These are phyloP conservation scores for Syngnathoides biaculeatus DNA, from an alignment of 2,113 vertebrate genomes.

Conservation along the genomic window DNA sequence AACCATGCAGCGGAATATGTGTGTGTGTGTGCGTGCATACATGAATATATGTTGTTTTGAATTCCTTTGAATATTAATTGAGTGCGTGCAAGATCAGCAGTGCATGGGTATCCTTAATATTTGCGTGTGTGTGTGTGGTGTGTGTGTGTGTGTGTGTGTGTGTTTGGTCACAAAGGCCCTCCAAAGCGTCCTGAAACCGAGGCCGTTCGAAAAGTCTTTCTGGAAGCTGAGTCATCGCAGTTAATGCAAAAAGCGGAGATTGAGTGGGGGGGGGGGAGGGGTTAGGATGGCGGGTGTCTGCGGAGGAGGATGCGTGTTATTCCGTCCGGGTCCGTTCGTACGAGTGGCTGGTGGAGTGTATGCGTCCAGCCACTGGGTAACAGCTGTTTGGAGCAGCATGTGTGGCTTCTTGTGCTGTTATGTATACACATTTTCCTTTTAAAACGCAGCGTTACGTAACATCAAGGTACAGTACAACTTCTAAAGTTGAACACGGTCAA, in stretches of 20 bases:
- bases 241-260: slow-evolving; percentile 58
- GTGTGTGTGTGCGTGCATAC: too few species aligned
- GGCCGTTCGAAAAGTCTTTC: slow-evolving; percentile 53
- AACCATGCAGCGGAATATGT: slow-evolving; percentile 54
- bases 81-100: not conserved
- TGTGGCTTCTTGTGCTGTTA: slow-evolving; percentile 16
- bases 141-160: slow-evolving; percentile 19
- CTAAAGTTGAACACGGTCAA: not conserved
- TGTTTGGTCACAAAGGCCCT: slow-evolving; percentile 38
- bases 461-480: not conserved
- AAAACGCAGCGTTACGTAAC: not conserved
- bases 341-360: slow-evolving; percentile 41
- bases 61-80: slow-evolving; percentile 6
- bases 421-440: not conserved
- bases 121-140: slow-evolving; percentile 5
- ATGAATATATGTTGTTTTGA: slow-evolving; percentile 12
- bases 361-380: slow-evolving; percentile 15
- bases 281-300: slow-evolving; percentile 2
- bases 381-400: slow-evolving; percentile 8
- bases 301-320: slow-evolving; percentile 49
- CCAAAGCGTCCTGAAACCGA: slow-evolving; percentile 40
- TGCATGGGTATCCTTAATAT: too few species aligned
- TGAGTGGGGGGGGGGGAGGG: slow-evolving; percentile 11
- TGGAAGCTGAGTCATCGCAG: slow-evolving; percentile 63
- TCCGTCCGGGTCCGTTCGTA: slow-evolving; percentile 35